Base-by-base conservation (phyloP, 2,888 invertebrate genomes). In the Itoplectis maculator region DNA sequence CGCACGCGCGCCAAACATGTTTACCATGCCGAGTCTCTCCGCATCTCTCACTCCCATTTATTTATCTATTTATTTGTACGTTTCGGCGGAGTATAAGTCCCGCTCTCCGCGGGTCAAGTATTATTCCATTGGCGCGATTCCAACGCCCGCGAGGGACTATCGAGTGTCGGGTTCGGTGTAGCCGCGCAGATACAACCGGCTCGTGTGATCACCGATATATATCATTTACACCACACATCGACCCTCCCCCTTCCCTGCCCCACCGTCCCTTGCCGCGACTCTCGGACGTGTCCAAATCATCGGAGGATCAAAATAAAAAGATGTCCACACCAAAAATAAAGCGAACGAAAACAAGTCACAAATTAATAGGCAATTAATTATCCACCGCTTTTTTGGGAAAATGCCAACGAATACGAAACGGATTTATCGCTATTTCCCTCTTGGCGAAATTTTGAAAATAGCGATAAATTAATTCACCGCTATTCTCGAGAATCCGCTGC, bases 71-170 rank as follows among this genome's bases (percentile, higher is more conserved):
- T 68, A 56, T 68, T 59, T 72, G 40, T 35, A 47, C 40, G 51
- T 76, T 61, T 72, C 20, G 18, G 20, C 11, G 20, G 35, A 18
- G 15, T 51, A n/a, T 56, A 40, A 40, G 37, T 73, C 49, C 37
- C 61, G 20, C 61, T 49, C 61, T 37, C 61, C n/a, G 49, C 20
- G 61, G 63, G 61, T 49, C 61, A 65, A 74, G 74, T 74, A 66
- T 78, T 78, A 82, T 78, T 70, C 78, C 78, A 54, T 75, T 78
- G 74, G 79, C 74, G 61, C 11, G 68, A 74, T 68, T 74, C 79
- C 79, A 79, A 79, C 68, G 29, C 29, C 29, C 29, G 74, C 61
- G 63, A 77, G 68, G 63, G 68, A 66, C 70, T 70, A 73, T 73
- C 73, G 65, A 81, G 42, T 59, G 51, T 77, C 56, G 59, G 68